Evolutionary conservation across 2,888 invertebrate species (phyloP).

Genomic region (Formica aserva): DNA sequence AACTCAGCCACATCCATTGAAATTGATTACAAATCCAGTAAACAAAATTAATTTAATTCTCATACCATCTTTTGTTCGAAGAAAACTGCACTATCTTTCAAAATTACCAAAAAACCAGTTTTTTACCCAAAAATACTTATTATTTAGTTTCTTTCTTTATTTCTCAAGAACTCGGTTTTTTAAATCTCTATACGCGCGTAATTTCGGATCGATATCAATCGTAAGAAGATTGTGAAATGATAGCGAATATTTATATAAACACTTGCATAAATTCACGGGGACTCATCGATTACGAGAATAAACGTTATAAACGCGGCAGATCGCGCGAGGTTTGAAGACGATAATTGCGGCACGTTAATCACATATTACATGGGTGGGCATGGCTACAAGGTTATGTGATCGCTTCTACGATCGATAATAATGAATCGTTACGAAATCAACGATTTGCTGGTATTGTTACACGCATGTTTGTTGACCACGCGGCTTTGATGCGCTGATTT

Average conservation of each 20-base stretch:
- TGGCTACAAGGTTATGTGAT: slow-evolving; percentile 40
- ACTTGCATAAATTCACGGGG: background rate
- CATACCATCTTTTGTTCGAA: no score
- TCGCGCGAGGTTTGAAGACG: background rate
- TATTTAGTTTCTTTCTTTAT: no score
- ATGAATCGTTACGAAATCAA: slow-evolving; percentile 29
- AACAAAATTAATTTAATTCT: no score
- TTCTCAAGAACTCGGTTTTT: no score
- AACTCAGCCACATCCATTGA: no score
- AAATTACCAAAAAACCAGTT: no score
- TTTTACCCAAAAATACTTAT: no score
- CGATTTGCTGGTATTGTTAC: slow-evolving; percentile 24
- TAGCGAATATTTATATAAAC: slow-evolving; percentile 20
- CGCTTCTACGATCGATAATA: slow-evolving; percentile 27
- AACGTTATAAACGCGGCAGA: background rate
- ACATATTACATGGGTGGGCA: background rate
- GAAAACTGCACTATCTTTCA: no score
- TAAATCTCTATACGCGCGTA: no score
- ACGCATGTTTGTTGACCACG: background rate
- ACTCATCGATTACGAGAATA: background rate
- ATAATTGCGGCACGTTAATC: slow-evolving; percentile 26
- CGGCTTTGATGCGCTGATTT: background rate
- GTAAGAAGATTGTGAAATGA: background rate
- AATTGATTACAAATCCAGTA: no score
- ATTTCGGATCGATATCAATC: background rate